Conservation (phyloP, 2,113 vertebrate species). For the Oncorhynchus nerka region DNA sequence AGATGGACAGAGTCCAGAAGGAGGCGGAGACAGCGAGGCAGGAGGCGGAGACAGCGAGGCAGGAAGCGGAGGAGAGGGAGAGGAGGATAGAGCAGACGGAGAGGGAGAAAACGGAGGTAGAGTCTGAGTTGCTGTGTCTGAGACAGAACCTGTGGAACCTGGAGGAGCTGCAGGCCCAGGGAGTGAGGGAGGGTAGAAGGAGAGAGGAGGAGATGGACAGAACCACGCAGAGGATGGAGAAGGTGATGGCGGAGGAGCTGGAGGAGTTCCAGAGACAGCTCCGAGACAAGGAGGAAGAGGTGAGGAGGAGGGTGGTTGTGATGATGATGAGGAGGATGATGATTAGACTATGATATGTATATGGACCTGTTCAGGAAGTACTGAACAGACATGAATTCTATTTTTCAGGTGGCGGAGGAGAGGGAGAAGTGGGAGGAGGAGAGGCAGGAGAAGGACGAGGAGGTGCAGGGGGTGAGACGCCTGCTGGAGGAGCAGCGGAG, state of each 20-base stretch:
- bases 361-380: neutral
- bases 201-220: constrained; percentile 66
- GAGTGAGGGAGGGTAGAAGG: constrained; percentile 52
- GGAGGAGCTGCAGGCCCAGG: constrained; percentile 64
- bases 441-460: constrained; percentile 65
- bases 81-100: constrained; percentile 50
- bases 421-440: constrained; percentile 71
- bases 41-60: constrained; percentile 53
- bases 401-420: constrained; percentile 55
- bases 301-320: constrained; percentile 23
- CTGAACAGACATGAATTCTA: neutral
- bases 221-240: constrained; percentile 68
- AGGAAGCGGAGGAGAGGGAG: constrained; percentile 59
- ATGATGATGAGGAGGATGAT: constrained; percentile 37
- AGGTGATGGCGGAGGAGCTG: constrained; percentile 64
- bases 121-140: constrained; percentile 59
- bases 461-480: constrained; percentile 55
- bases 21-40: constrained; percentile 20
- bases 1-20: constrained; percentile 35
- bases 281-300: constrained; percentile 69
- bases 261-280: constrained; percentile 73
- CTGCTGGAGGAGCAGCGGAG: constrained; percentile 53
- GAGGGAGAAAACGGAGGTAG: constrained; percentile 68
- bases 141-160: constrained; percentile 55
- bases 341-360: neutral